These are phyloP conservation scores for Epistrophe grossulariae DNA, from an alignment of 2,888 invertebrate genomes.

Conservation along the genomic window DNA sequence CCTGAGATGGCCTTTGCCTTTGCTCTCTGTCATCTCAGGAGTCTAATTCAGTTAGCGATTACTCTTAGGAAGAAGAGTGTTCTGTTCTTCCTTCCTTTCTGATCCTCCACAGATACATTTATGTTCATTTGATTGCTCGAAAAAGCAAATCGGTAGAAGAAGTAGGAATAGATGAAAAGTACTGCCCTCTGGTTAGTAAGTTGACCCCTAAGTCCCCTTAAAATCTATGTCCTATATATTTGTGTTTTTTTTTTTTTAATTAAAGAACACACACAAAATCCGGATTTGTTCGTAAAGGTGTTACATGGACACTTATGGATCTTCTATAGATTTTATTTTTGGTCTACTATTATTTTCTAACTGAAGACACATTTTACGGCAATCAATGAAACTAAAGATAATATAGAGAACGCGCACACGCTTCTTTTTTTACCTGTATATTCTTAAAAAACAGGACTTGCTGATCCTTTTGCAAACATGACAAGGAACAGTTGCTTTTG, in stretches of 20 bases:
- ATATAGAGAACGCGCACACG: neutral
- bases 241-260: constrained; percentile 18
- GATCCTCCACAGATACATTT: constrained; percentile 73
- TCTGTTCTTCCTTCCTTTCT: constrained; percentile 35
- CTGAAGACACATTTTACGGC: constrained; percentile 68
- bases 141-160: constrained; percentile 45
- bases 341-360: constrained; percentile 50
- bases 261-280: constrained; percentile 59
- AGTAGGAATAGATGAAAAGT: constrained; percentile 43
- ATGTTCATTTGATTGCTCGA: constrained; percentile 74
- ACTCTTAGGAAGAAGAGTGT: constrained; percentile 26
- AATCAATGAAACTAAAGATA: constrained; percentile 42
- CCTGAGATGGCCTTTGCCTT: constrained; percentile 50
- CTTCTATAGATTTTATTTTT: neutral
- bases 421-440: constrained; percentile 53
- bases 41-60: constrained; percentile 65
- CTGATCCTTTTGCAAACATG: constrained; percentile 61
- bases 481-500: constrained; percentile 53
- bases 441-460: constrained; percentile 57
- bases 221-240: constrained; percentile 48
- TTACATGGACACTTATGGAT: constrained; percentile 64
- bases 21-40: constrained; percentile 49
- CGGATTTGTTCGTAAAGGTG: constrained; percentile 58
- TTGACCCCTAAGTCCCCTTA: constrained; percentile 74
- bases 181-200: constrained; percentile 63